Base-by-base conservation (phyloP, 2,113 vertebrate species). In the Coptodon bakossiorum region DNA sequence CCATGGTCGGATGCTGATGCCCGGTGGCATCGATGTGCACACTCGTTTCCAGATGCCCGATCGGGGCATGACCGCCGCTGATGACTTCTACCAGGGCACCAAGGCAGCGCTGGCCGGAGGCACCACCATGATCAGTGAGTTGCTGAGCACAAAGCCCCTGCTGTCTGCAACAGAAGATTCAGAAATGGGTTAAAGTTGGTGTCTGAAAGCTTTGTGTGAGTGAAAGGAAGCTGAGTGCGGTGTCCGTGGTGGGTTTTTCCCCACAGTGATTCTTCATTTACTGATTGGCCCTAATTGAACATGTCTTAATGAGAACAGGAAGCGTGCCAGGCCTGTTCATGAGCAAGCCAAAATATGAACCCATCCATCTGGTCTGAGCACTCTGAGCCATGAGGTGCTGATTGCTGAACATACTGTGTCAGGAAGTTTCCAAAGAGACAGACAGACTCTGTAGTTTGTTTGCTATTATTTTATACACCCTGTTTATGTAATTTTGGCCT, bases 1-100 rank as follows among this genome's bases (percentile, higher is more conserved):
- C 81, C 98, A 99, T 1, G 98, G 98, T 10, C 96, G 98, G 90
- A 99, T 99, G 98, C 95, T 99, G 93, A 97, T 99, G 85, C 99
- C 99, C 0, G 99, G 99, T 1, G 99, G 99, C 5, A 98, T 99
- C 0, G 99, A 99, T 0, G 98, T 99, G 79, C 98, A 99, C 92
- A 99, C 98, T 5, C 98, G 98, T 2, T 99, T 99, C 97, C 99
- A 99, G 97, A 99, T 99, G 98, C 98, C 98, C 0, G 98, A 98
- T 90, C 97, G 98, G 84, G 99, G 99, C 3, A 99, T 99, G 98
- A 98, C 96, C 0, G 97, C 99, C 0, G 97, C 97, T 0, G 99
- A 99, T 80, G 99, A 99, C 95, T 99, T 99, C 95, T 99, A 98
- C 95, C 98, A 99, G 92, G 99, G 99, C 53, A 99, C 99, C 91